These are phyloP conservation scores for Nannoperca obscura DNA, from an alignment of 2,797 vertebrate genomes.

Conservation along the genomic window DNA sequence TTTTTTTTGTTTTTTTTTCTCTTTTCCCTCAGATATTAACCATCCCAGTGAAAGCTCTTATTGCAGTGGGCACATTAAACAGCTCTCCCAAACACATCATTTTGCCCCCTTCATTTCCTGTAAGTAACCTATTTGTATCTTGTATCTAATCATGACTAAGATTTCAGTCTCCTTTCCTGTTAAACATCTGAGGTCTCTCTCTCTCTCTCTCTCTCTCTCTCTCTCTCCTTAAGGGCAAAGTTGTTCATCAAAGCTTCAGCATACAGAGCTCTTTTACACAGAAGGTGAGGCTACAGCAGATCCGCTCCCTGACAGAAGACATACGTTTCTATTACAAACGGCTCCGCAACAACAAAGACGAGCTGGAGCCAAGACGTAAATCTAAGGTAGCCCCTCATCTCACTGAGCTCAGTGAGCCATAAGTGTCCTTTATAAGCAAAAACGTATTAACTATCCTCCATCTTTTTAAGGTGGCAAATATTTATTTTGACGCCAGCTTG, in stretches of 20 bases:
- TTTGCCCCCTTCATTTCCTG: constrained; percentile 94
- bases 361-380: constrained; percentile 94
- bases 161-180: not conserved
- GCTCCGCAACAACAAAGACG: constrained; percentile 94
- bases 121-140: constrained; percentile 79
- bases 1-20: too few relatives aligned
- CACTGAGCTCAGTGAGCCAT: not conserved
- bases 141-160: too few relatives aligned
- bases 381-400: constrained; percentile 88
- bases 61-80: constrained; percentile 94
- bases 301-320: constrained; percentile 94
- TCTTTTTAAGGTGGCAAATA: constrained; percentile 95
- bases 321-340: constrained; percentile 95
- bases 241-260: constrained; percentile 96
- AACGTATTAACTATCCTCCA: constrained; percentile 42
- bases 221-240: too few relatives aligned
- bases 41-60: constrained; percentile 95
- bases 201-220: too few relatives aligned
- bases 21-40: constrained; percentile 91
- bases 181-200: not conserved
- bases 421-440: constrained; percentile 1
- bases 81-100: constrained; percentile 93
- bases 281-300: constrained; percentile 95
- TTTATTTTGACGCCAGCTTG: constrained; percentile 98
- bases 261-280: constrained; percentile 98